These are phyloP conservation scores for Campylomormyrus numenius DNA, from an alignment of 2,113 vertebrate species.

Conservation along the genomic window DNA sequence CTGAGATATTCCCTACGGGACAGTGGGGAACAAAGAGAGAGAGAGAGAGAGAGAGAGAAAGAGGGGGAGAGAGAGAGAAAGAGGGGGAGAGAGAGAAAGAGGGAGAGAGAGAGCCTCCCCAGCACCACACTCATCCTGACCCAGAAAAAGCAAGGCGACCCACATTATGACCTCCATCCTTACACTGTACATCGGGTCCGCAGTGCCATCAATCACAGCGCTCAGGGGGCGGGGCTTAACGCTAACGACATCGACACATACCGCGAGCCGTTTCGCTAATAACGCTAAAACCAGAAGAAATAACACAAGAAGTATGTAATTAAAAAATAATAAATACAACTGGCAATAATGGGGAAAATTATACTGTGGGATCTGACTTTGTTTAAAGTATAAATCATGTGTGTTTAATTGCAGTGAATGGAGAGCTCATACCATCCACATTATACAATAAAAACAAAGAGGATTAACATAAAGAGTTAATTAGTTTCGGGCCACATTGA, in stretches of 20 bases:
- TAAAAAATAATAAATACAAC: conserved; percentile 3
- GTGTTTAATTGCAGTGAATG: background rate
- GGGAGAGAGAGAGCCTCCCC: background rate
- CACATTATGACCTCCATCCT: background rate
- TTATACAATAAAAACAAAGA: background rate
- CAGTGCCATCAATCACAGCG: background rate
- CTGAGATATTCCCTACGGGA: background rate
- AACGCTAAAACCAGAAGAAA: background rate
- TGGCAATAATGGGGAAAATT: background rate
- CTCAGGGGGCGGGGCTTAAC: background rate
- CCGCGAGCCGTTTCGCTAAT: background rate
- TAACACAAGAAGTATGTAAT: background rate
- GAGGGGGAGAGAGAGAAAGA: background rate
- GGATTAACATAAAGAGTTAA: conserved; percentile 5
- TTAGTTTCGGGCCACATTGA: background rate
- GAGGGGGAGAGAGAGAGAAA: too few relatives aligned
- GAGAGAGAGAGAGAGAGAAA: background rate
- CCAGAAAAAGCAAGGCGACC: background rate
- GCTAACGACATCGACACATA: background rate
- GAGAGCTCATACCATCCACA: background rate
- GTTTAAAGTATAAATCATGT: background rate
- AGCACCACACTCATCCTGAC: background rate
- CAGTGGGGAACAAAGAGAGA: background rate
- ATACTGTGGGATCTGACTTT: background rate
- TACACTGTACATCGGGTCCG: too few relatives aligned